Conservation (phyloP, 2,113 vertebrate genomes). For the Gallinago jamesoni region DNA sequence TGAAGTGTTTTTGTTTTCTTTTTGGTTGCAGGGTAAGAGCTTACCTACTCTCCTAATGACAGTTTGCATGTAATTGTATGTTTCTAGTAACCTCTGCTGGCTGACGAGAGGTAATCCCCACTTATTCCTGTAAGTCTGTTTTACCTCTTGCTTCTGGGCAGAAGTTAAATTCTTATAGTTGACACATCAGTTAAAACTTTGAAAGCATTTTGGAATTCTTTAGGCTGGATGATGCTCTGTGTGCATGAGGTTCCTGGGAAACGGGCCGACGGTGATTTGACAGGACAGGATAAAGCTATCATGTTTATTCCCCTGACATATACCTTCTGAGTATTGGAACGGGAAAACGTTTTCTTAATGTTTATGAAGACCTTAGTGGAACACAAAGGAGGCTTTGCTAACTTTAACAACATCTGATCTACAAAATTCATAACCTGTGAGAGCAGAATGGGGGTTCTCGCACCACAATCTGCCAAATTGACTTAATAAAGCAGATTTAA, state of each 20-base stretch:
- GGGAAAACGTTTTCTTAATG: neutral
- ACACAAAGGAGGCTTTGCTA: neutral
- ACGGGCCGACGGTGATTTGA: neutral
- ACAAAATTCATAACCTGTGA: neutral
- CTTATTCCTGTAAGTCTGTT: neutral
- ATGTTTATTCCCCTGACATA: neutral
- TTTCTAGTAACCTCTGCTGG: conserved; percentile 50
- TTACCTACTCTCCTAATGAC: conserved; percentile 19
- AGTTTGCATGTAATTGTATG: neutral
- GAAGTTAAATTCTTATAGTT: neutral
- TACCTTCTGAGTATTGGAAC: neutral
- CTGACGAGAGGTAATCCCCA: neutral
- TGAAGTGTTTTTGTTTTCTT: neutral
- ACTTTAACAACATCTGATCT: neutral
- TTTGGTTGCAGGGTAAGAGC: neutral
- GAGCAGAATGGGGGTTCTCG: neutral
- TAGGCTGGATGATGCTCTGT: neutral
- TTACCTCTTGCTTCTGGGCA: neutral
- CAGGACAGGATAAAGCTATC: neutral
- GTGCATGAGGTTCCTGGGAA: neutral
- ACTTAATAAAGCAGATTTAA: neutral
- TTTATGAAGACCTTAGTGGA: neutral
- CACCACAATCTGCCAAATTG: neutral
- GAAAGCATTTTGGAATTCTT: neutral
- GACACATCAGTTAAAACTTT: neutral